Base-by-base conservation (phyloP, 2,888 invertebrate genomes). In the Hedya salicella region DNA sequence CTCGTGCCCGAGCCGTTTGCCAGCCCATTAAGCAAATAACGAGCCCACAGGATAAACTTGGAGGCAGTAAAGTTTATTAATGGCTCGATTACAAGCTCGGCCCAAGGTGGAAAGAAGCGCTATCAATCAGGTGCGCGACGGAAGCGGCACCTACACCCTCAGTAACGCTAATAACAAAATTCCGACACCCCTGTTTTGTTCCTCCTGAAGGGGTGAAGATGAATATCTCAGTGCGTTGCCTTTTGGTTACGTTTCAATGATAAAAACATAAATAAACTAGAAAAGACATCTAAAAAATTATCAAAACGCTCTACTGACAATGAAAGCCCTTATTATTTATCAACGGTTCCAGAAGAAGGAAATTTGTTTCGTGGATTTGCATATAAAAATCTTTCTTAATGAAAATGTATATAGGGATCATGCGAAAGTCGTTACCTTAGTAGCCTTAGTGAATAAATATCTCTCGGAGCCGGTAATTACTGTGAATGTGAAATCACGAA, bases 41-140 rank as follows among this genome's bases (percentile, higher is more conserved):
- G 88, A 91, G 88, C 89, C 88, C 88, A 76, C 84, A 88, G 87
- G 88, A 89, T 90, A 88, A 89, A 91, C 88, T 91, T 87, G 82
- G 85, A 88, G 88, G 92, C 88, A 88, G 89, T 91, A 91, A 91
- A 91, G 85, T 92, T 92, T 92, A 92, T 92, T 91, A 92, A 92
- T 92, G 91, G 89, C 91, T 89, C 92, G 92, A 92, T 92, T 92
- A 92, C 91, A 90, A 89, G 89, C 91, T 90, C 91, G 91, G 89
- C 90, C 91, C 91, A 88, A 89, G 89, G 90, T 87, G 86, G 89
- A 92, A 92, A 92, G 92, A 91, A 92, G 89, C 87, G 89, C 91
- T 91, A 92, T 92, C 91, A 91, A 91, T 92, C 92, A 91, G 91
- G 91, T 91, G 88, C 84, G 90, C 88, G 88, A 88, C 89, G 88